Evolutionary conservation across 1,140 invertebrate species (phyloP), one percentile per base, ranked within the genome.

Genomic region (Caenorhabditis tropicalis): DNA sequence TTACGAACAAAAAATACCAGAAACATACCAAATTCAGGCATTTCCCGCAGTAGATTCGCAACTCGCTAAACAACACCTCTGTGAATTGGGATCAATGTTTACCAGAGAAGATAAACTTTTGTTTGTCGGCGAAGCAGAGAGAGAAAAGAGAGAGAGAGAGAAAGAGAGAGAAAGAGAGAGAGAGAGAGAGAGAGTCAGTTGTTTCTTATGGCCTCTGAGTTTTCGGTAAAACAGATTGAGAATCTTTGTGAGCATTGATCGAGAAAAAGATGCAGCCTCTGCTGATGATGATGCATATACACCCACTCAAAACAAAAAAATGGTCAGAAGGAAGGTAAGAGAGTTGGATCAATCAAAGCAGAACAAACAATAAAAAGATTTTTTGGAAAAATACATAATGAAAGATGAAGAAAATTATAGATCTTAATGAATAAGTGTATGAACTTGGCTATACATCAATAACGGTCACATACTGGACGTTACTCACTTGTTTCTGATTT

Each of bases 21-120:
- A 51, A 74, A 46, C 65, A 43, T 43, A 74, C 65, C 65, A 74
- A 36, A 43, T 7, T 74, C 65, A 33, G 65, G 65, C 65, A 74
- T 74, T 33, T 15, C 19, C 2, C 1, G 7, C 10, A 19, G 15
- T 16, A 1, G 2, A n/a, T 6, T 51, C n/a, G 15, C 15, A n/a
- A 1, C 5, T 12, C 5, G 19, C n/a, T 51, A n/a, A 15, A 19
- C 5, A 19, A 19, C 10, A 0, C 39, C 39, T 43, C 39, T 12
- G 39, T 43, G 39, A 43, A 6, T 0, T 5, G n/a, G n/a, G 19
- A 10, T 15, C 15, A n/a, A 19, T 51, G 48, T 51, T 51, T 51
- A 6, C 48, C 12, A 6, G 39, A 6, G 48, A n/a, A n/a, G 0
- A 4, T 12, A 19, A 33, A 36, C 12, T 15, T 65, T 65, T 65